Evolutionary conservation across 2,888 invertebrate species (phyloP).

Genomic region (Dynastes maya): DNA sequence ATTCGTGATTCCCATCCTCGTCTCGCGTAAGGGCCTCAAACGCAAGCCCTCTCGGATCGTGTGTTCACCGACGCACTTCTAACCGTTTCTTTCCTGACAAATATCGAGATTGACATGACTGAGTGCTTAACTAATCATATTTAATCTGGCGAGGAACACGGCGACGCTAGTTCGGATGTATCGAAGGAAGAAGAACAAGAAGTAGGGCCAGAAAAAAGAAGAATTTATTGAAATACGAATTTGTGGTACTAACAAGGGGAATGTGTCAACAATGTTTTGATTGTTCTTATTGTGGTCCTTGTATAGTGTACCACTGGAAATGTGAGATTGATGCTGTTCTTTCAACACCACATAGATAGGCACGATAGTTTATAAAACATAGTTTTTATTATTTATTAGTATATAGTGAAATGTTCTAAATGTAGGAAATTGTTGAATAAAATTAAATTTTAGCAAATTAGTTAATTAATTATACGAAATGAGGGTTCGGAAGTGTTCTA

Average conservation of each 20-base stretch:
- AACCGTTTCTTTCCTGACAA: constrained; percentile 46
- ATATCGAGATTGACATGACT: constrained; percentile 56
- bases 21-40: neutral
- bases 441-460: too few relatives aligned
- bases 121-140: constrained; percentile 57
- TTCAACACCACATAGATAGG: too few relatives aligned
- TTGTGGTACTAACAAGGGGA: constrained; percentile 43
- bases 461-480: too few relatives aligned
- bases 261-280: constrained; percentile 40
- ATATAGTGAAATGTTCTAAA: too few relatives aligned
- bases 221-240: constrained; percentile 27
- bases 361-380: too few relatives aligned
- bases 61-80: neutral
- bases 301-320: too few relatives aligned
- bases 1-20: constrained; percentile 9
- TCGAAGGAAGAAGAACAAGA: neutral
- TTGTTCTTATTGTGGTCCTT: neutral
- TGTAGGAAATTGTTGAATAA: too few relatives aligned
- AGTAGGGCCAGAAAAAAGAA: constrained; percentile 36
- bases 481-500: too few relatives aligned
- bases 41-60: neutral
- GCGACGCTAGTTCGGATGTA: neutral
- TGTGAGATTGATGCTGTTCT: too few relatives aligned
- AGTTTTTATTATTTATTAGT: too few relatives aligned
- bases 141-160: constrained; percentile 52